A percentile compares a stretch with the other conserved stretches of the same genome.
phyloP scores from a whole-genome alignment of 2,797 vertebrate genomes.

The Morus bassanus region DNA sequence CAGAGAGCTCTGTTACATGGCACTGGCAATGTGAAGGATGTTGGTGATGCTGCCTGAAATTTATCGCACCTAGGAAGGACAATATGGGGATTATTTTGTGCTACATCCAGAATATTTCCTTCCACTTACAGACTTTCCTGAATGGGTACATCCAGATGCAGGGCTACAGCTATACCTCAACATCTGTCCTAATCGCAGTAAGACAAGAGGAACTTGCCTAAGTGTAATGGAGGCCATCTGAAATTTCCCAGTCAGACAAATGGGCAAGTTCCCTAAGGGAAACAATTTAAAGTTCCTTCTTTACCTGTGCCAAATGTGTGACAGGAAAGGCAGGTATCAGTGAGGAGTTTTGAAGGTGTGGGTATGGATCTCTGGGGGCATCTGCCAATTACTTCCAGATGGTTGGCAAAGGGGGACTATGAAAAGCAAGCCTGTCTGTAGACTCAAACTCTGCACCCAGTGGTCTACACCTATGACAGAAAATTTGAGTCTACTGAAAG shows the following conservation, averaged over 20 bases:
- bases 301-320: conserved; percentile 5
- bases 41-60: neutral
- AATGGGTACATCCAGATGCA: neutral
- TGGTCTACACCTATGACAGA: neutral
- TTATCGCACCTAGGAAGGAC: neutral
- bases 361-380: neutral
- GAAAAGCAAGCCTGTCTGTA: neutral
- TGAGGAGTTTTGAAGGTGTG: neutral
- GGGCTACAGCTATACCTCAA: neutral
- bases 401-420: neutral
- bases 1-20: neutral
- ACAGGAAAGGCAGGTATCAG: neutral
- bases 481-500: neutral
- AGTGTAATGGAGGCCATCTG: neutral
- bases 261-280: conserved; percentile 6
- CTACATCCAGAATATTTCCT: neutral
- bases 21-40: neutral
- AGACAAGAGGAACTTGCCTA: neutral
- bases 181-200: neutral
- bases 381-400: neutral
- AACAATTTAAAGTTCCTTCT: neutral
- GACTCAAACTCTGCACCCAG: neutral
- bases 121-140: neutral
- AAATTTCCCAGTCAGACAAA: neutral
- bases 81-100: neutral